phyloP scores from a whole-genome alignment of 2,113 vertebrate species.

The Vireo altiloquus region DNA sequence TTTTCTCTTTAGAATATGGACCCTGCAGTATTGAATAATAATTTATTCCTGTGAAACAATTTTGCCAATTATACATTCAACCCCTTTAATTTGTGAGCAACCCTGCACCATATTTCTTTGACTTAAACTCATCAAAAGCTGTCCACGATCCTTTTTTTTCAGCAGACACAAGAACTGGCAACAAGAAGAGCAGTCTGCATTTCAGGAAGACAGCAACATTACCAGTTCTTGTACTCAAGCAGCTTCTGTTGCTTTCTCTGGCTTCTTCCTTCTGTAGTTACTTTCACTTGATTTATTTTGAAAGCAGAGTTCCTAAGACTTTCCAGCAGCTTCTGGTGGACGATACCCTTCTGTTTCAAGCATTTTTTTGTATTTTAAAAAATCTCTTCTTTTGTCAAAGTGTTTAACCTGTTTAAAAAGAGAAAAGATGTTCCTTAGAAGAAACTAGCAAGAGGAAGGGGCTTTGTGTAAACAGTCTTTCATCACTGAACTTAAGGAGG shows the following conservation, averaged over 20 bases:
- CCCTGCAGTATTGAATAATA: background rate
- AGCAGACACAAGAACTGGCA: background rate
- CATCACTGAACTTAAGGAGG: background rate
- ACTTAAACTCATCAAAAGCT: background rate
- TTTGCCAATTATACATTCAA: background rate
- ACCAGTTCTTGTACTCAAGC: background rate
- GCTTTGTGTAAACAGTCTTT: background rate
- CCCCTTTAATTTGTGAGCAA: background rate
- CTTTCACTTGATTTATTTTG: background rate
- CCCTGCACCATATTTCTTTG: background rate
- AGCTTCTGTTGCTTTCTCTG: background rate
- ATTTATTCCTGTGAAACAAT: background rate
- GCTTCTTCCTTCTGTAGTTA: background rate
- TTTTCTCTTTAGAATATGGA: background rate
- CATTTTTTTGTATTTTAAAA: conserved; percentile 89
- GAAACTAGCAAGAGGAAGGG: background rate
- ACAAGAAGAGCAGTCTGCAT: background rate
- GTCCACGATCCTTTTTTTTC: background rate
- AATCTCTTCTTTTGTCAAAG: conserved; percentile 91
- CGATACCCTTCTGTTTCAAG: conserved; percentile 80
- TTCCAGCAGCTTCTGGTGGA: conserved; percentile 67
- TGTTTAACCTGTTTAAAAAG: conserved; percentile 85
- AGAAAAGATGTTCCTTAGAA: background rate
- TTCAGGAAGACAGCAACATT: background rate
- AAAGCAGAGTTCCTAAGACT: conserved; percentile 61